A percentile compares a stretch with the other conserved stretches of the same genome.
These are phyloP conservation scores for Chinchilla lanigera DNA, from an alignment of 2,113 vertebrate species.

Conservation along the genomic window DNA sequence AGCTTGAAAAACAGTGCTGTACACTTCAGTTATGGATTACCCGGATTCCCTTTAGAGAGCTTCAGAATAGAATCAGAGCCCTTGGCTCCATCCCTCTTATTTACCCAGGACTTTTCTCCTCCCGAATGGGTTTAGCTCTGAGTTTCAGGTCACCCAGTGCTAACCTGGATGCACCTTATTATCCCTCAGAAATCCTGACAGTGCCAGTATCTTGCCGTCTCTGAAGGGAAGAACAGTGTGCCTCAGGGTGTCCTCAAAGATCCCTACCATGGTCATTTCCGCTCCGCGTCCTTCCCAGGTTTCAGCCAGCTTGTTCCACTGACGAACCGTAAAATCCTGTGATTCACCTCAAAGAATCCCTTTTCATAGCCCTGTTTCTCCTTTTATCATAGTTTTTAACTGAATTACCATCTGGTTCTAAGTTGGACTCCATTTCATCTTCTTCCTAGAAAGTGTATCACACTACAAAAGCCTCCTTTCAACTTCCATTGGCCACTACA, in stretches of 20 bases:
- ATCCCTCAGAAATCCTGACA: not conserved
- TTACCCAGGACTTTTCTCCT: not conserved
- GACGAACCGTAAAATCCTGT: not conserved
- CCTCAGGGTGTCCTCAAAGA: not conserved
- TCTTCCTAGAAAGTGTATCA: not conserved
- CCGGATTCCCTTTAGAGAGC: not conserved
- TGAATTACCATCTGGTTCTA: not conserved
- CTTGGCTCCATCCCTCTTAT: not conserved
- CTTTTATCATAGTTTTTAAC: not conserved
- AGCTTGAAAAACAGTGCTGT: not conserved
- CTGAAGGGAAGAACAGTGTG: not conserved
- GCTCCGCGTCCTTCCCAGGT: not conserved
- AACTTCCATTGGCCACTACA: too few species aligned
- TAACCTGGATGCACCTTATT: not conserved
- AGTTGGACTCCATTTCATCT: not conserved
- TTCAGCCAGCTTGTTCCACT: not conserved
- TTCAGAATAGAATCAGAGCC: not conserved
- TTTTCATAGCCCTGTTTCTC: not conserved
- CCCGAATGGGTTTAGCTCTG: not conserved
- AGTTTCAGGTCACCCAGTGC: not conserved
- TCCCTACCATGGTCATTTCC: not conserved
- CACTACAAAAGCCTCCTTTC: not conserved
- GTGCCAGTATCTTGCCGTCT: not conserved
- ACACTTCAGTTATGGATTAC: not conserved
- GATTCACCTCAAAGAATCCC: not conserved